Base-by-base conservation (phyloP, 2,797 vertebrate genomes). In the Gobionotothen gibberifrons region DNA sequence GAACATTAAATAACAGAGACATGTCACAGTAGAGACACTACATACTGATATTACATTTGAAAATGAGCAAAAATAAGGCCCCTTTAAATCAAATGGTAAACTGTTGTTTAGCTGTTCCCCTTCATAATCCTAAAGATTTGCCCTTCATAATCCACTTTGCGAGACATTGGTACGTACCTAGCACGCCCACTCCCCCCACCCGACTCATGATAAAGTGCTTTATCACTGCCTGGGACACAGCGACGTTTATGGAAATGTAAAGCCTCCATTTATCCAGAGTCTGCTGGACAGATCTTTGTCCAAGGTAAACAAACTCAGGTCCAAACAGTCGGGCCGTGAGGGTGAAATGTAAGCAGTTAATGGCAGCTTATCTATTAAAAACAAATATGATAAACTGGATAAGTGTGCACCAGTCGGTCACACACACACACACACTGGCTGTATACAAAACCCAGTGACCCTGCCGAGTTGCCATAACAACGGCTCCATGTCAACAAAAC, bases 401-500 rank as follows among this genome's bases (percentile, higher is more conserved):
- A 68, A 70, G 47, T 57, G 51, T 62, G 74, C 67, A 81, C 72
- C 57, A 53, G 52, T 73, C 71, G 2, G 21, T 79, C 73, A 56
- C 61, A 55, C 42, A 62, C 29, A 72, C 68, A 52, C 68, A 52
- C 63, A 71, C 21, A 79, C 26, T 9, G 55, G 61, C 60, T 69
- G 62, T 73, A 72, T 75, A 85, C 76, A 90, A 86, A 83, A 89
- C 79, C 59, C 56, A 71, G 72, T 83, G 81, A 83, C 88, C 87
- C 87, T 56, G 78, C 78, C 67, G 81, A 56, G 88, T 92, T 90
- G 77, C 91, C 74, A 91, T 91, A 82, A 88, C 79, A 51, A 93
- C 90, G 64, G 84, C 79, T 81, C 66, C 51, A 69, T 9, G 82
- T 91, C 88, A 92, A 89, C 86, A 91, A 88, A 92, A 91, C 82